Evolutionary conservation across 2,888 invertebrate genomes (phyloP).

Genomic region (Andrena bucephala): DNA sequence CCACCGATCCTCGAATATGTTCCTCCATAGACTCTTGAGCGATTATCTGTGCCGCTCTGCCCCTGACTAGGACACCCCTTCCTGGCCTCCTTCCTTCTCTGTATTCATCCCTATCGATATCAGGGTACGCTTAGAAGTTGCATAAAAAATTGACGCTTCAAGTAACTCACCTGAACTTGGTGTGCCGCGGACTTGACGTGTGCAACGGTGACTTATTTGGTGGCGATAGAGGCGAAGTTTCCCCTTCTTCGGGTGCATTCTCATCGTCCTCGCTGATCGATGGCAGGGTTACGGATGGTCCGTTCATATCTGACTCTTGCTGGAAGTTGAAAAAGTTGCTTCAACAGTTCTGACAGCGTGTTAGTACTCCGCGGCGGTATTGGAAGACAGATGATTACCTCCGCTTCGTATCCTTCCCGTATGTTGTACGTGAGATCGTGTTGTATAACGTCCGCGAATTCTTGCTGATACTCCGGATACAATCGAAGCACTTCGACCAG

Average conservation of each 20-base stretch:
- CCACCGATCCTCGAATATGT: slow-evolving; percentile 86
- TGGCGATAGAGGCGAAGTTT: slow-evolving; percentile 88
- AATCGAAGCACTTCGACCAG: slow-evolving; percentile 94
- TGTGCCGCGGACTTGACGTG: slow-evolving; percentile 88
- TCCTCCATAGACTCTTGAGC: slow-evolving; percentile 80
- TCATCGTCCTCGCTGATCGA: slow-evolving; percentile 98
- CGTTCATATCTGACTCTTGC: slow-evolving; percentile 91
- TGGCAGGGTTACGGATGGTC: slow-evolving; percentile 93
- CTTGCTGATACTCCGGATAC: slow-evolving; percentile 97
- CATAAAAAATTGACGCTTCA: neutral
- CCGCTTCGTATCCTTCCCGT: slow-evolving; percentile 96
- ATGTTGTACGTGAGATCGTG: slow-evolving; percentile 98
- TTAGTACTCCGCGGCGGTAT: neutral
- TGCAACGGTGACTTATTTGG: slow-evolving; percentile 88
- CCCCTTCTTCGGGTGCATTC: slow-evolving; percentile 91
- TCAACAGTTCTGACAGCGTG: slow-evolving; percentile 86
- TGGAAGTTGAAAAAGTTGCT: slow-evolving; percentile 84
- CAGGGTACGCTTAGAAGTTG: neutral
- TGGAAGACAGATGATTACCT: slow-evolving; percentile 85
- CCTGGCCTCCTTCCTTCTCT: slow-evolving; percentile 75
- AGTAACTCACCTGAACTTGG: slow-evolving; percentile 87
- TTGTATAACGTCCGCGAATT: slow-evolving; percentile 97
- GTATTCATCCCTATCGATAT: slow-evolving; percentile 76
- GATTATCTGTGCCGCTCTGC: slow-evolving; percentile 75
- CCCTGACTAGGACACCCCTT: slow-evolving; percentile 75